phyloP scores from a whole-genome alignment of 2,113 vertebrate genomes.

The Gavialis gangeticus region DNA sequence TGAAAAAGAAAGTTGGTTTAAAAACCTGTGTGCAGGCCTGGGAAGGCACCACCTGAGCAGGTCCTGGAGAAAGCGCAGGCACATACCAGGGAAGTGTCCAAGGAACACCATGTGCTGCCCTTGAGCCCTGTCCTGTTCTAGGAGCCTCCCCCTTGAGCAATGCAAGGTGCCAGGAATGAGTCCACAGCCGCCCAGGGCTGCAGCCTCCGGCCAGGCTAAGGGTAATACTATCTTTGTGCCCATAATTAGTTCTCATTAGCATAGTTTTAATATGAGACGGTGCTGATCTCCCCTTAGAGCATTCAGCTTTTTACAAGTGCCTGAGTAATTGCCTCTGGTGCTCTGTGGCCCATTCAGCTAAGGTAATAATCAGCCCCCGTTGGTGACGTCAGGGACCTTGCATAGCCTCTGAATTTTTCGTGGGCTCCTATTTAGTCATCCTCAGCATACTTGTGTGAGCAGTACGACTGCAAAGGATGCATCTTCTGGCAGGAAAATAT shows the following conservation, averaged over 20 bases:
- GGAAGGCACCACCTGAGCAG: not conserved
- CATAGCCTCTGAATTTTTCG: not conserved
- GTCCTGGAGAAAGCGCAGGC: not conserved
- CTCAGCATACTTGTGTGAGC: not conserved
- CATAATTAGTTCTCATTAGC: conserved; percentile 50
- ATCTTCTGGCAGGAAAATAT: not conserved
- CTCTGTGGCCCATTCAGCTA: not conserved
- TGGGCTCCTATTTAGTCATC: not conserved
- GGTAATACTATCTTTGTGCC: not conserved
- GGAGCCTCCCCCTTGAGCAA: not conserved
- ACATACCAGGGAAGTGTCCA: not conserved
- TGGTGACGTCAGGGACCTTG: not conserved
- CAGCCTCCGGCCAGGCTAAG: not conserved
- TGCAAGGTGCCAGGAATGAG: not conserved
- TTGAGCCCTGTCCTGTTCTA: not conserved
- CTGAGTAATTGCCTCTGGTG: conserved; percentile 33
- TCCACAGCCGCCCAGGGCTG: not conserved
- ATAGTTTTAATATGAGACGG: not conserved
- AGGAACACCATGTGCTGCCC: not conserved
- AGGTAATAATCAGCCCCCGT: not conserved
- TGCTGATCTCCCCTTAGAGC: not conserved
- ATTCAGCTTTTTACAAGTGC: conserved; percentile 1
- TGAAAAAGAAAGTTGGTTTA: not conserved
- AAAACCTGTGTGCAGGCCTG: not conserved
- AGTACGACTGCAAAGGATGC: not conserved